phyloP scores from a whole-genome alignment of 2,797 vertebrate species.

The Leptodactylus fallax region DNA sequence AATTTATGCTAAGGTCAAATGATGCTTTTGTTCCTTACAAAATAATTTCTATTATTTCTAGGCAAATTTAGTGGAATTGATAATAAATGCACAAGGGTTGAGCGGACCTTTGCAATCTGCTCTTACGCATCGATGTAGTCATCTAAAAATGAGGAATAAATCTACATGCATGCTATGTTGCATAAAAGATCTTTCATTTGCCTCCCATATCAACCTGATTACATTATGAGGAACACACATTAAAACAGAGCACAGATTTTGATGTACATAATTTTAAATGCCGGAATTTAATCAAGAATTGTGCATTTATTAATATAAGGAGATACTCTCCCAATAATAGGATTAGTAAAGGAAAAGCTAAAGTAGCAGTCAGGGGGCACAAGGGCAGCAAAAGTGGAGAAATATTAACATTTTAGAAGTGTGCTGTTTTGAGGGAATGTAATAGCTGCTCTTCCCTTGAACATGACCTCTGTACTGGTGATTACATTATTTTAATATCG shows the following conservation, averaged over 20 bases:
- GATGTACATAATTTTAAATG: constrained; percentile 61
- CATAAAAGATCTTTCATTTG: constrained; percentile 62
- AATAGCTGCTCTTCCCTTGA: constrained; percentile 68
- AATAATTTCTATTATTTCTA: constrained; percentile 48
- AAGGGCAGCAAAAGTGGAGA: constrained; percentile 65
- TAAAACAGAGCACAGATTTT: constrained; percentile 56
- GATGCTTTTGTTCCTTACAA: constrained; percentile 35
- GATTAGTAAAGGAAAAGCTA: constrained; percentile 44
- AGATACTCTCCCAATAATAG: constrained; percentile 53
- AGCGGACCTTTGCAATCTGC: constrained; percentile 44
- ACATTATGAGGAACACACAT: constrained; percentile 62
- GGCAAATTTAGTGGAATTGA: constrained; percentile 42
- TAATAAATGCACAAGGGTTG: constrained; percentile 54
- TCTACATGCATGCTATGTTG: constrained; percentile 60
- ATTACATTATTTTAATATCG: constrained; percentile 41
- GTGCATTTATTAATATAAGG: constrained; percentile 61
- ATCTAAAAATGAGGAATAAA: constrained; percentile 54
- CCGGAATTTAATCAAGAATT: constrained; percentile 60
- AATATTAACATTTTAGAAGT: constrained; percentile 72
- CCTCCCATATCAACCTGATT: constrained; percentile 63
- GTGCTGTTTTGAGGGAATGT: constrained; percentile 68
- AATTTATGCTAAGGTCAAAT: constrained; percentile 57
- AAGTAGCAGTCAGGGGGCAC: constrained; percentile 51
- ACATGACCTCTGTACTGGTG: constrained; percentile 54
- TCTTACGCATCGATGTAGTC: constrained; percentile 40